These are phyloP conservation scores for Apistogramma diplotaenia DNA, from an alignment of 2,113 vertebrate species.

Conservation along the genomic window DNA sequence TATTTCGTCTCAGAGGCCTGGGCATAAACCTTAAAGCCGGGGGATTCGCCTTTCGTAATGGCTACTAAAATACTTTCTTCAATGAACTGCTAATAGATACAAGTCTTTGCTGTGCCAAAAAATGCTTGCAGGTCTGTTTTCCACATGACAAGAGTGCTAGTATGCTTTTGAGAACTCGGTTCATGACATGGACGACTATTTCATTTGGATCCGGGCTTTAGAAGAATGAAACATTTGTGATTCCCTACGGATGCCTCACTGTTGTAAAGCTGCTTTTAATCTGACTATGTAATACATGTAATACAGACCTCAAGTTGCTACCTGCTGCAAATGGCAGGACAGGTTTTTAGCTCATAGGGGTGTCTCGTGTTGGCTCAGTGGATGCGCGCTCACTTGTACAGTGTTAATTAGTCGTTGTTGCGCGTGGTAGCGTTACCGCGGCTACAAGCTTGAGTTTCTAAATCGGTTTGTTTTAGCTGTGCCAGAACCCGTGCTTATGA, in stretches of 20 bases:
- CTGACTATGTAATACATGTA: neutral
- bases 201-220: slow-evolving; percentile 9
- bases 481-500: neutral
- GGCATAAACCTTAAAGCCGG: slow-evolving; percentile 66
- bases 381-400: slow-evolving; percentile 15
- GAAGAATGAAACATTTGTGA: slow-evolving; percentile 14
- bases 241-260: neutral
- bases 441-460: slow-evolving; percentile 17
- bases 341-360: slow-evolving; percentile 10
- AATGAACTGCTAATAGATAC: slow-evolving; percentile 63
- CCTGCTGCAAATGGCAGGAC: slow-evolving; percentile 30
- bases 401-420: slow-evolving; percentile 13
- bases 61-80: slow-evolving; percentile 68
- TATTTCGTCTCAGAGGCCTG: slow-evolving; percentile 65
- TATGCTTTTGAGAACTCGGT: slow-evolving; percentile 32
- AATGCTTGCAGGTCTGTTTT: slow-evolving; percentile 66
- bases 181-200: slow-evolving; percentile 30
- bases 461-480: slow-evolving; percentile 2
- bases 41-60: slow-evolving; percentile 68
- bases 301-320: slow-evolving; percentile 41
- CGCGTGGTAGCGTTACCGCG: neutral
- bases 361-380: slow-evolving; percentile 23
- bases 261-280: slow-evolving; percentile 31
- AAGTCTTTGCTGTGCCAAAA: slow-evolving; percentile 43
- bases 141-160: slow-evolving; percentile 39